Conservation (phyloP, 2,113 vertebrate genomes). For the Emydocephalus ijimae region DNA sequence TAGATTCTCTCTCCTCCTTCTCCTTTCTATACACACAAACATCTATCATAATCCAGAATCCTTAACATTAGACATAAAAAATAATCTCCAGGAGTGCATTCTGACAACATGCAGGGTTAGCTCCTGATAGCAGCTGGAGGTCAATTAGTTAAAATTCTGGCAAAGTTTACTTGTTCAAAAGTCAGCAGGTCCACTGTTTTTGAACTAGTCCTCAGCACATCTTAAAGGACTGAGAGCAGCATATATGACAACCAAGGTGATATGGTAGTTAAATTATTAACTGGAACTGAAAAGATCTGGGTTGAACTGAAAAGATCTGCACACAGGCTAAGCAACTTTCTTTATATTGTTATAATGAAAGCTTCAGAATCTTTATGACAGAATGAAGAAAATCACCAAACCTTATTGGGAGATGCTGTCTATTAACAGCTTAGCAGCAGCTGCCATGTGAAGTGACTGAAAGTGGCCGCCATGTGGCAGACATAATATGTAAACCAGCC, state of each 20-base stretch:
- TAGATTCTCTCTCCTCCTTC: not conserved
- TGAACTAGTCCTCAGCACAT: not conserved
- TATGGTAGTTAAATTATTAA: not conserved
- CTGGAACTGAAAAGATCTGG: not conserved
- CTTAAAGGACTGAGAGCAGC: not conserved
- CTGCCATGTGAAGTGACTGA: not conserved
- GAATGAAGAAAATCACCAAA: not conserved
- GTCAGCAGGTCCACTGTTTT: not conserved
- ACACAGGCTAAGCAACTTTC: not conserved
- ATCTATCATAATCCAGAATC: not conserved
- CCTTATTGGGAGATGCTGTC: not conserved
- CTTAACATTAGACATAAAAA: not conserved
- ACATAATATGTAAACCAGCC: not conserved
- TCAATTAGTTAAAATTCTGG: not conserved
- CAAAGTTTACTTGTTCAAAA: not conserved
- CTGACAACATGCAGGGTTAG: not conserved
- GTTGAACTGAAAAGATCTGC: not conserved
- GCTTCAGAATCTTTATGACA: not conserved
- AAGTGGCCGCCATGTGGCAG: slow-evolving; percentile 2
- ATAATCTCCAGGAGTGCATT: not conserved
- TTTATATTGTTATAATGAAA: not conserved
- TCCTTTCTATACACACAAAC: not conserved
- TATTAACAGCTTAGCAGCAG: not conserved
- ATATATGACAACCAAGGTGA: not conserved
- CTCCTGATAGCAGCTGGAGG: not conserved